A percentile compares a stretch with the other conserved stretches of the same genome.
Conservation (phyloP, 2,113 vertebrate species). For the Laticauda laticaudata region DNA sequence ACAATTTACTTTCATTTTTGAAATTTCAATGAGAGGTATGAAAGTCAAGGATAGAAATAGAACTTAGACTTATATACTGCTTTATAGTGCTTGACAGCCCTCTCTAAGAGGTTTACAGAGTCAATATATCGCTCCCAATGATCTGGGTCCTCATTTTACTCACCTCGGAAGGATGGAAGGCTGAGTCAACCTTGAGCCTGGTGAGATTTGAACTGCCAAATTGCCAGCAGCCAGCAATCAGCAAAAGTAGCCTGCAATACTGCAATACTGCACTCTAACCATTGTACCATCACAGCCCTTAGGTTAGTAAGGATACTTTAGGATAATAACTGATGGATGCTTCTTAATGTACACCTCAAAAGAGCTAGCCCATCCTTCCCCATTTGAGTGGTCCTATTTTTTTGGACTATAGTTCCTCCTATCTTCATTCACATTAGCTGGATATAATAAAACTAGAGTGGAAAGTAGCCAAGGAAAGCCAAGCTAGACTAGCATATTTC, state of each 20-base stretch:
- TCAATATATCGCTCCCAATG: too few relatives aligned
- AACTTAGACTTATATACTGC: too few relatives aligned
- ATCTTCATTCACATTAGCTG: background rate
- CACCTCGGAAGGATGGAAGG: too few relatives aligned
- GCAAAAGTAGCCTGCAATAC: too few relatives aligned
- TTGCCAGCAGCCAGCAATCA: too few relatives aligned
- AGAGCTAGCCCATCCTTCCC: background rate
- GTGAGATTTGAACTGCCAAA: too few relatives aligned
- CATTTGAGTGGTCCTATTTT: background rate
- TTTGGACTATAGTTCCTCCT: background rate
- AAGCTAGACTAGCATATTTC: background rate
- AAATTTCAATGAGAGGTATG: background rate
- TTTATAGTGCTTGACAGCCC: too few relatives aligned
- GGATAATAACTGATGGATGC: background rate
- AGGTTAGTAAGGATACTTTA: background rate
- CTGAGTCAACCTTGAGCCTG: too few relatives aligned
- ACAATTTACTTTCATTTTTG: background rate
- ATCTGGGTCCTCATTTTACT: too few relatives aligned
- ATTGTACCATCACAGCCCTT: too few relatives aligned
- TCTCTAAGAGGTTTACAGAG: too few relatives aligned
- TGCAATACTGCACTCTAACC: too few relatives aligned
- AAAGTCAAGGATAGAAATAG: background rate
- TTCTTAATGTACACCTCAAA: background rate
- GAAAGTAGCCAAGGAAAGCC: background rate
- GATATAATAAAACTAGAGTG: background rate